A percentile compares a stretch with the other conserved stretches of the same genome.
Conservation (phyloP, 1,140 invertebrate species). For the Tenebrio molitor region DNA sequence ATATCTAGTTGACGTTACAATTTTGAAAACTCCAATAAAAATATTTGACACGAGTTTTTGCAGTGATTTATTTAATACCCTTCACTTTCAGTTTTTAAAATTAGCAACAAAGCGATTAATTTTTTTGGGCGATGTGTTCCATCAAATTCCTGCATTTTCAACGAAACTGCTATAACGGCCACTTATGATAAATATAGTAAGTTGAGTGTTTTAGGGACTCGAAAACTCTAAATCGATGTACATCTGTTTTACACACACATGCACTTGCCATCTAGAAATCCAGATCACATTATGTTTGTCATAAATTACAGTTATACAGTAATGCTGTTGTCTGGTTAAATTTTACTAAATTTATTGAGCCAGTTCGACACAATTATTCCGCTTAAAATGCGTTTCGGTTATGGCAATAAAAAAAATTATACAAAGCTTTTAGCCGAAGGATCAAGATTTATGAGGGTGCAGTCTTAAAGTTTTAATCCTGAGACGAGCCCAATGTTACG, state of each 20-base stretch:
- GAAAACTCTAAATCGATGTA: conserved; percentile 31
- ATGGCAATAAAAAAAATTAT: conserved; percentile 5
- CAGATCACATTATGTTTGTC: conserved; percentile 32
- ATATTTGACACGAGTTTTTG: too few relatives aligned
- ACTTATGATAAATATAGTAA: conserved; percentile 33
- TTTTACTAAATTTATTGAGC: conserved; percentile 24
- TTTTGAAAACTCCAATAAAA: too few relatives aligned
- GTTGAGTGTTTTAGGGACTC: conserved; percentile 10
- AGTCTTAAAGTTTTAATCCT: conserved; percentile 15
- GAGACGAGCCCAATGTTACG: neutral
- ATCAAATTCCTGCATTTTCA: conserved; percentile 9
- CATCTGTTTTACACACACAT: conserved; percentile 28
- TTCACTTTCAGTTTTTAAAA: too few relatives aligned
- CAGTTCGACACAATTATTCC: conserved; percentile 5
- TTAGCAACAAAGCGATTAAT: too few relatives aligned
- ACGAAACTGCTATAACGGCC: conserved; percentile 8
- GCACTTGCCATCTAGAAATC: conserved; percentile 20
- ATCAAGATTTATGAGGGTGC: conserved; percentile 13
- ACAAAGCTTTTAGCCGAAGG: neutral
- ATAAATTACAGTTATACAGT: conserved; percentile 17
- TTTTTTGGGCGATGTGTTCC: too few relatives aligned
- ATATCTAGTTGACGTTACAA: too few relatives aligned
- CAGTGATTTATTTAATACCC: too few relatives aligned
- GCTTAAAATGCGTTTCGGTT: conserved; percentile 8
- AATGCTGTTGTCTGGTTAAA: conserved; percentile 14